These are phyloP conservation scores for Andrena bicolor DNA, from an alignment of 2,888 invertebrate genomes.

Conservation along the genomic window DNA sequence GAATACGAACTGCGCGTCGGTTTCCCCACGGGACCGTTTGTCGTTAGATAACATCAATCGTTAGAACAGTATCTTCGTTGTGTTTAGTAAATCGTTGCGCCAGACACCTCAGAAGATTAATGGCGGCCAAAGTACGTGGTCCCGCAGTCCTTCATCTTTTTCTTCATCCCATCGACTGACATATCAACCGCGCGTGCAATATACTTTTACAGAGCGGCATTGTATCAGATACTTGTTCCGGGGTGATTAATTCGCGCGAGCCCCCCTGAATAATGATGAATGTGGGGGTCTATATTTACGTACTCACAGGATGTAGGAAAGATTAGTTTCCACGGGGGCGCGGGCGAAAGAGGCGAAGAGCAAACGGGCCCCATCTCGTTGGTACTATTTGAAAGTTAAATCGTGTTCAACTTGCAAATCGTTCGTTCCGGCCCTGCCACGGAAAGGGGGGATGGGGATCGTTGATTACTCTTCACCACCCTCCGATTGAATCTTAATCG, in stretches of 20 bases:
- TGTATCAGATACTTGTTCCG: constrained; percentile 11
- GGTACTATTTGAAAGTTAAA: constrained; percentile 76
- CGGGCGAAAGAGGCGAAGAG: constrained; percentile 34
- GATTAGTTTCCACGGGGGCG: constrained; percentile 55
- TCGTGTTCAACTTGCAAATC: constrained; percentile 77
- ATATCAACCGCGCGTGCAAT: constrained; percentile 13
- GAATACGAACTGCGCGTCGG: too few relatives aligned
- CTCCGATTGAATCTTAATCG: constrained; percentile 69
- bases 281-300: constrained; percentile 21
- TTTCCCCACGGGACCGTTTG: neutral
- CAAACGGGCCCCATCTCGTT: constrained; percentile 45
- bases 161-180: constrained; percentile 14
- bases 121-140: constrained; percentile 26
- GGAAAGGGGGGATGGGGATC: constrained; percentile 27
- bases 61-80: constrained; percentile 35
- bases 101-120: constrained; percentile 49
- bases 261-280: constrained; percentile 53
- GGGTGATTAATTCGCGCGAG: constrained; percentile 45
- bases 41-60: constrained; percentile 37
- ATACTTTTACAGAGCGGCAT: constrained; percentile 14
- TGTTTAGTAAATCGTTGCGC: constrained; percentile 49
- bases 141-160: constrained; percentile 20
- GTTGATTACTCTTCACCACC: constrained; percentile 63
- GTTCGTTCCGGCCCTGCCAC: constrained; percentile 53
- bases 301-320: constrained; percentile 10